A percentile compares a stretch with the other conserved stretches of the same genome.
These are phyloP conservation scores for Salmo trutta DNA, from an alignment of 2,797 vertebrate genomes.

Conservation along the genomic window DNA sequence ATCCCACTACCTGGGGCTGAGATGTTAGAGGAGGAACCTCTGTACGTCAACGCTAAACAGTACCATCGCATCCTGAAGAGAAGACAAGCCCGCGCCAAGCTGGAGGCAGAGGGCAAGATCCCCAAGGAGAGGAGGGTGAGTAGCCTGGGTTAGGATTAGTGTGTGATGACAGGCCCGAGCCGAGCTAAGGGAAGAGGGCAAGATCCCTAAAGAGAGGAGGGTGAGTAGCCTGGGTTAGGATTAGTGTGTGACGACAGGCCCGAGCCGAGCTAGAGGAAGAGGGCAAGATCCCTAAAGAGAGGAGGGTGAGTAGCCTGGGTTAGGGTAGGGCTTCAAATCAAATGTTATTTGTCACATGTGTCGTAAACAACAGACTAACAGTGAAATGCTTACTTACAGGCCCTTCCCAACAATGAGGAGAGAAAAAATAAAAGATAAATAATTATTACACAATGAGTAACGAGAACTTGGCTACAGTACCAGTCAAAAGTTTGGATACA, in stretches of 20 bases:
- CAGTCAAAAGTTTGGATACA: no score
- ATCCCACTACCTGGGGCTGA: constrained; percentile 93
- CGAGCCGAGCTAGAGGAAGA: constrained; percentile 96
- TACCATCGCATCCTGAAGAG: constrained; percentile 91
- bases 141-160: constrained; percentile 56
- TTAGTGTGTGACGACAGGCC: constrained; percentile 72
- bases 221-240: constrained; percentile 36
- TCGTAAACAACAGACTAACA: no score
- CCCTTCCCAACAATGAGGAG: no score
- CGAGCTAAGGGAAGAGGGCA: constrained; percentile 91
- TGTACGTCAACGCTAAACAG: constrained; percentile 85
- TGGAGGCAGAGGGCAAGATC: constrained; percentile 97
- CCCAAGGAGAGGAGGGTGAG: constrained; percentile 95
- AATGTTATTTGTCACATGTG: no score
- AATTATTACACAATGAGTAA: no score
- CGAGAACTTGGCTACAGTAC: no score
- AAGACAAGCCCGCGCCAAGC: constrained; percentile 90
- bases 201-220: constrained; percentile 96
- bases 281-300: constrained; percentile 97
- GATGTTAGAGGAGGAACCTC: constrained; percentile 97
- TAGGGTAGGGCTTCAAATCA: no score
- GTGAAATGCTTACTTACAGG: no score
- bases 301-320: constrained; percentile 77
- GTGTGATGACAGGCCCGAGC: constrained; percentile 39
- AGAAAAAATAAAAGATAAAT: no score